phyloP scores from a whole-genome alignment of 2,888 invertebrate genomes.

The Sicus ferrugineus region DNA sequence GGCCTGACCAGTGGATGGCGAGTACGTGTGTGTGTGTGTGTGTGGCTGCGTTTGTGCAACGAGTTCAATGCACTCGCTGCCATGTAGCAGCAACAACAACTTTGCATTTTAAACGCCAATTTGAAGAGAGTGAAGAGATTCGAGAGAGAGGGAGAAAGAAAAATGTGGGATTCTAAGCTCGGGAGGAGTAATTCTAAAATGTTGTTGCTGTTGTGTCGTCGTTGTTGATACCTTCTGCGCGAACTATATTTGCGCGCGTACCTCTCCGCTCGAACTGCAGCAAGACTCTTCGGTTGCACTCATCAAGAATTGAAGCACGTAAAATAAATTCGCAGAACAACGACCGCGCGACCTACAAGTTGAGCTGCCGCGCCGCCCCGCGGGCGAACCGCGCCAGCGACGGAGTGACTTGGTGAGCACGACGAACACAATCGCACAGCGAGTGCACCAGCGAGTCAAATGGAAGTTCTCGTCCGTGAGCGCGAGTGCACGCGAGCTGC shows the following conservation, averaged over 20 bases:
- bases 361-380: slow-evolving; percentile 19
- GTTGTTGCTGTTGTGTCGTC: slow-evolving; percentile 6
- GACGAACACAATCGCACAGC: background rate
- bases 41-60: background rate
- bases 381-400: background rate
- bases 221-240: background rate
- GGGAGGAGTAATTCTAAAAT: slow-evolving; percentile 4
- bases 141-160: background rate
- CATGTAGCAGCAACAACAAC: background rate
- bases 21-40: background rate
- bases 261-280: background rate
- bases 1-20: background rate
- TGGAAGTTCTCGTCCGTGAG: background rate
- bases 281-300: slow-evolving; percentile 6
- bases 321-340: slow-evolving; percentile 33
- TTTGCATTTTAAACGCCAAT: background rate
- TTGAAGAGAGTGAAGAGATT: background rate
- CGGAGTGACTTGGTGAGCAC: background rate
- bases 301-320: slow-evolving; percentile 31
- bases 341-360: slow-evolving; percentile 34
- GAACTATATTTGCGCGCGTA: background rate
- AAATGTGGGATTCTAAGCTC: background rate
- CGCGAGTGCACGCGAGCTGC: slow-evolving; percentile 13
- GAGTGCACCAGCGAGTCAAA: slow-evolving; percentile 21
- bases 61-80: slow-evolving; percentile 23